phyloP scores from a whole-genome alignment of 2,888 invertebrate species.

The Tolmerus cingulatus region DNA sequence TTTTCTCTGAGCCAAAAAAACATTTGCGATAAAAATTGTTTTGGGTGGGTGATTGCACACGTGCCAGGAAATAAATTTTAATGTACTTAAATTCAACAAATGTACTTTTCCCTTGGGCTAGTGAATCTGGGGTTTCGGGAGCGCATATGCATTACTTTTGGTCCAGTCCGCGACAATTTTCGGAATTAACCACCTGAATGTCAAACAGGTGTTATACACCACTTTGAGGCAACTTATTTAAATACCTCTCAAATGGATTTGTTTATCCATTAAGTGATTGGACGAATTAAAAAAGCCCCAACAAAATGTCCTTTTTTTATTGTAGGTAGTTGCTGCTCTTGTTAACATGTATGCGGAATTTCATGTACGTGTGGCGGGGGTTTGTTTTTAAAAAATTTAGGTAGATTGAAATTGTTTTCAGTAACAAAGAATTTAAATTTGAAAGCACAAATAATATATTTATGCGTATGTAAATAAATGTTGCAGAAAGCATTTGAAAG shows the following conservation, averaged over 20 bases:
- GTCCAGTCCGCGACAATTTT: background rate
- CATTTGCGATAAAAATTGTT: background rate
- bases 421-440: background rate
- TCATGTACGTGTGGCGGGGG: background rate
- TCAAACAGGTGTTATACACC: background rate
- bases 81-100: background rate
- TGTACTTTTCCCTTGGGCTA: background rate
- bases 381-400: background rate
- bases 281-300: background rate
- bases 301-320: background rate
- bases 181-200: background rate
- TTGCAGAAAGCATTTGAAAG: no score
- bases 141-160: background rate
- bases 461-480: background rate
- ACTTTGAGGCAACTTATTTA: background rate
- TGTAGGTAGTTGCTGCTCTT: background rate
- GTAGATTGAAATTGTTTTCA: background rate
- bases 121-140: background rate
- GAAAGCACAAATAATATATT: background rate
- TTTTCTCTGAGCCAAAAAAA: background rate
- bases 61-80: background rate
- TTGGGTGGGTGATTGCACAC: background rate
- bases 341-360: background rate
- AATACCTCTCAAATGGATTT: background rate
- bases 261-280: background rate